A percentile compares a stretch with the other conserved stretches of the same genome.
phyloP scores from a whole-genome alignment of 2,888 invertebrate species.

The Hoplodrina blanda region DNA sequence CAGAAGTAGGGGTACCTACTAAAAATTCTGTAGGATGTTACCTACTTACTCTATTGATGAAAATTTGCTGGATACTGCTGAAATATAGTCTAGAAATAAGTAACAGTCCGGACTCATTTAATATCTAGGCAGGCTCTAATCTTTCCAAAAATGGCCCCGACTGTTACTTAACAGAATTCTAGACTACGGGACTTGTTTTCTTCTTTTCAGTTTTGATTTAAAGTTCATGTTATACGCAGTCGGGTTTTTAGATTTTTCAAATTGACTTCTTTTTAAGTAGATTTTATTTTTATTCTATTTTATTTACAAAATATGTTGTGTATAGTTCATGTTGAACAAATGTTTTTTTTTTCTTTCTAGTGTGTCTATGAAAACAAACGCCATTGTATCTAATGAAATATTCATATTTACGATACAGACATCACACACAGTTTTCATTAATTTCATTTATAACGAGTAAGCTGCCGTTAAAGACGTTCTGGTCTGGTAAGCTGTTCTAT shows the following conservation, averaged over 20 bases:
- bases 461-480: constrained; percentile 55
- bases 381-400: background rate
- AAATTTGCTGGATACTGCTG: background rate
- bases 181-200: no score
- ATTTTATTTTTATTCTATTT: no score
- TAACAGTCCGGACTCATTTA: no score
- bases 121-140: no score
- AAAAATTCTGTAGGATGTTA: background rate
- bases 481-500: constrained; percentile 50
- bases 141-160: no score
- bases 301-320: background rate
- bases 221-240: no score
- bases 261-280: no score
- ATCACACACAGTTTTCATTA: constrained; percentile 12
- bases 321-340: background rate
- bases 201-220: no score
- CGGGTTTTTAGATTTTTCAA: no score
- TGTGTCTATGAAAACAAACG: background rate
- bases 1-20: background rate
- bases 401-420: constrained; percentile 19
- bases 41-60: no score
- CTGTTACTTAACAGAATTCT: no score
- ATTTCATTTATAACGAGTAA: constrained; percentile 34
- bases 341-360: background rate
- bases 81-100: background rate